A percentile compares a stretch with the other conserved stretches of the same genome.
Conservation (phyloP, 1,140 invertebrate genomes). For the Caenorhabditis remanei region DNA sequence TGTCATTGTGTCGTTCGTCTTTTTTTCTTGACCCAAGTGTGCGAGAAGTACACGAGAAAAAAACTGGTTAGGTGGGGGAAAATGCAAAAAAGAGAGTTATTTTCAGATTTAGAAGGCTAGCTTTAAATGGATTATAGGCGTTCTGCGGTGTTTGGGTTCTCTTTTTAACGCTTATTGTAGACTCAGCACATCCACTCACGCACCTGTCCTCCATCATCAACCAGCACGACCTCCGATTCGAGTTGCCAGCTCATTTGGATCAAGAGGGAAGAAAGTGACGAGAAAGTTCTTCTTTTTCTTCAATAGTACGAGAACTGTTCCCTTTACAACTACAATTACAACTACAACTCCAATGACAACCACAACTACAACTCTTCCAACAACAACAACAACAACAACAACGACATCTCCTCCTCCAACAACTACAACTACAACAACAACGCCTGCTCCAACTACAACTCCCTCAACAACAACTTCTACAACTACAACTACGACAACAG, state of each 20-base stretch:
- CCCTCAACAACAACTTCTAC: neutral
- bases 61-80: neutral
- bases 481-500: slow-evolving; percentile 4
- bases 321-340: slow-evolving; percentile 7
- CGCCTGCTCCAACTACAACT: neutral
- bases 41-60: slow-evolving; percentile 16
- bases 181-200: slow-evolving; percentile 26
- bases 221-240: slow-evolving; percentile 17
- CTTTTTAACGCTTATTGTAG: slow-evolving; percentile 48
- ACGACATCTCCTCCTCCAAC: slow-evolving; percentile 29
- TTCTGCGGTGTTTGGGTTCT: neutral
- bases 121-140: neutral
- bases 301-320: slow-evolving; percentile 30
- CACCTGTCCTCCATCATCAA: slow-evolving; percentile 1
- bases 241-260: slow-evolving; percentile 40
- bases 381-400: slow-evolving; percentile 6
- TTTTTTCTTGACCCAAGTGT: slow-evolving; percentile 29
- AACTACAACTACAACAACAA: slow-evolving; percentile 3
- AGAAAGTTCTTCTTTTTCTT: slow-evolving; percentile 44
- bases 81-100: neutral
- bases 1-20: slow-evolving; percentile 5
- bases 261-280: slow-evolving; percentile 25
- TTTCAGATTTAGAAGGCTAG: slow-evolving; percentile 6
- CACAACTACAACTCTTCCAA: neutral
- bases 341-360: neutral